Evolutionary conservation across 2,888 invertebrate species (phyloP).

Genomic region (Drosophila tanythrix): DNA sequence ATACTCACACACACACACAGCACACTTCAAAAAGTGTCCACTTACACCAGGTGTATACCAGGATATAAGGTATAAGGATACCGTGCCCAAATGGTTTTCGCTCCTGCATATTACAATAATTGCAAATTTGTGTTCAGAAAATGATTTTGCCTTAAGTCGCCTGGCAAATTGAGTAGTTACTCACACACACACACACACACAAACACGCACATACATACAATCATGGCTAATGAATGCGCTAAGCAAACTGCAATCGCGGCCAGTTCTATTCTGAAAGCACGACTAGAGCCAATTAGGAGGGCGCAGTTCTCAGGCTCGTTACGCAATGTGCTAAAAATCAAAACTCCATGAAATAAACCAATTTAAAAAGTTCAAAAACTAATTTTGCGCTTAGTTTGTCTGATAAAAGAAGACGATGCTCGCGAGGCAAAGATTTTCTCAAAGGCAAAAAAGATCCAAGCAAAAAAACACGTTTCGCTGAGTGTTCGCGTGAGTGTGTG

Average conservation of each 20-base stretch:
- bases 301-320: slow-evolving; percentile 71
- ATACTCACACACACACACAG: slow-evolving; percentile 16
- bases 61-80: slow-evolving; percentile 1
- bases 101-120: slow-evolving; percentile 69
- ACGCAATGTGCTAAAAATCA: slow-evolving; percentile 77
- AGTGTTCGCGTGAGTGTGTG: slow-evolving; percentile 30
- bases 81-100: slow-evolving; percentile 36
- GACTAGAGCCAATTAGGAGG: slow-evolving; percentile 71
- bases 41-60: slow-evolving; percentile 12
- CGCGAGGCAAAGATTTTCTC: slow-evolving; percentile 26
- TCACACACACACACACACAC: slow-evolving; percentile 25
- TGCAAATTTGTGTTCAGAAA: slow-evolving; percentile 74
- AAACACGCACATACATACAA: slow-evolving; percentile 6
- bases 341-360: slow-evolving; percentile 82
- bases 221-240: slow-evolving; percentile 70
- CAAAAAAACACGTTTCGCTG: slow-evolving; percentile 30
- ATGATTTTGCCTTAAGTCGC: slow-evolving; percentile 72
- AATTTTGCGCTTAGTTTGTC: slow-evolving; percentile 83
- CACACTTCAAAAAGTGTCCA: slow-evolving; percentile 54
- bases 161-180: slow-evolving; percentile 76
- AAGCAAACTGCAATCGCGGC: slow-evolving; percentile 53
- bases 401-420: slow-evolving; percentile 74
- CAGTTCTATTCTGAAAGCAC: slow-evolving; percentile 35
- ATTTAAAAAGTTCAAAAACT: slow-evolving; percentile 83
- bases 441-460: slow-evolving; percentile 16